Evolutionary conservation across 2,888 invertebrate species (phyloP).

Genomic region (Podabrus alpinus): DNA sequence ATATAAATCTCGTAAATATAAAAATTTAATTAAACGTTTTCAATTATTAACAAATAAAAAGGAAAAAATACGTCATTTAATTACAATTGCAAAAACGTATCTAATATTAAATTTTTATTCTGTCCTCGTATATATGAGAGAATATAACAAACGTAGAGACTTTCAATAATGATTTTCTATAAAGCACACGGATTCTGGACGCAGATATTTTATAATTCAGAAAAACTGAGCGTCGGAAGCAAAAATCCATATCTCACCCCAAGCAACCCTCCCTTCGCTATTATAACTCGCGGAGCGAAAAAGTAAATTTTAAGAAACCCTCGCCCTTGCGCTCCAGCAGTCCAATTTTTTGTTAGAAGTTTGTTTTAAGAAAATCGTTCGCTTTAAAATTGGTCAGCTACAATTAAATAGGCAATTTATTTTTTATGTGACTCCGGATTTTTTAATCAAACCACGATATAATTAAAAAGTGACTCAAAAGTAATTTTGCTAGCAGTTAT

Average conservation of each 20-base stretch:
- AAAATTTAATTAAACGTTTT: background rate
- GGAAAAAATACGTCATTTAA: background rate
- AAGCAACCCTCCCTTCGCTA: constrained; percentile 49
- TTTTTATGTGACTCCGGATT: constrained; percentile 54
- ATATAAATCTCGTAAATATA: background rate
- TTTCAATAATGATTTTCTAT: constrained; percentile 40
- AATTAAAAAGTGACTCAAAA: constrained; percentile 39
- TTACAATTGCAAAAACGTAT: background rate
- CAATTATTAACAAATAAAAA: background rate
- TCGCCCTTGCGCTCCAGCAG: constrained; percentile 50
- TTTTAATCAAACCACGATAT: constrained; percentile 55
- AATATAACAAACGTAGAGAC: constrained; percentile 10
- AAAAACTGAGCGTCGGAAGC: constrained; percentile 54
- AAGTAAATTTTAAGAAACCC: constrained; percentile 53
- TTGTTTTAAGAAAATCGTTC: constrained; percentile 21
- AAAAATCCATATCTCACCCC: constrained; percentile 57
- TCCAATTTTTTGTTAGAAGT: constrained; percentile 42
- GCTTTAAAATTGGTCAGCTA: constrained; percentile 30
- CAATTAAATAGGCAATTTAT: constrained; percentile 58
- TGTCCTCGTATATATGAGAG: background rate
- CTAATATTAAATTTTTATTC: background rate
- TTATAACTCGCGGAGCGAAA: constrained; percentile 58
- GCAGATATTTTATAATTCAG: constrained; percentile 57
- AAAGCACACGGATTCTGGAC: constrained; percentile 37
- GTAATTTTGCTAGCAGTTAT: constrained; percentile 25